Evolutionary conservation across 2,888 invertebrate genomes (phyloP).

Genomic region (Aphidius colemani): DNA sequence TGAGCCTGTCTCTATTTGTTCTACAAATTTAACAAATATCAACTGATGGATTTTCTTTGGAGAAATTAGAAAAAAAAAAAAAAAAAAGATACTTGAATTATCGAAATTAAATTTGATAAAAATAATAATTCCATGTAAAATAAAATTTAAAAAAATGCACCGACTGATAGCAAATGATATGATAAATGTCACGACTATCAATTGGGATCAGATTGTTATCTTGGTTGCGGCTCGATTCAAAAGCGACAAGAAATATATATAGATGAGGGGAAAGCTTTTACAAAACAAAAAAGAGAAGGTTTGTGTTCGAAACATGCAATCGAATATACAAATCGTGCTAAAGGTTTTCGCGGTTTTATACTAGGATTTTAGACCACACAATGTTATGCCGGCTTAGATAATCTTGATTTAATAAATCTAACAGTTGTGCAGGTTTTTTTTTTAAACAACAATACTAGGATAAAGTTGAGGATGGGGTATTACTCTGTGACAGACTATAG

Average conservation of each 20-base stretch:
- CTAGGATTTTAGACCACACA: conserved; percentile 53
- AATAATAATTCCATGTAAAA: no score
- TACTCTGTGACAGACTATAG: conserved; percentile 4
- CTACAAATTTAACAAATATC: no score
- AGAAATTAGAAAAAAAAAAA: no score
- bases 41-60: no score
- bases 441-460: neutral
- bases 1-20: no score
- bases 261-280: conserved; percentile 4
- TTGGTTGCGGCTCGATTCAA: conserved; percentile 27
- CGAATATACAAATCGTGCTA: conserved; percentile 26
- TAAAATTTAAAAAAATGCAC: no score
- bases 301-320: conserved; percentile 26
- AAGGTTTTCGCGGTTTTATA: conserved; percentile 50
- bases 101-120: no score
- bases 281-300: conserved; percentile 10
- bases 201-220: conserved; percentile 38
- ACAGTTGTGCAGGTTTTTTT: conserved; percentile 52
- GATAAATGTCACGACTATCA: conserved; percentile 47
- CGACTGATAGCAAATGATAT: conserved; percentile 13
- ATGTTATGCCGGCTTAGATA: conserved; percentile 57
- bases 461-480: conserved; percentile 12
- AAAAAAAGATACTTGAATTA: no score
- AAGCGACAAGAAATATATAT: neutral
- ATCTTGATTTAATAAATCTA: conserved; percentile 62